Evolutionary conservation across 2,113 vertebrate species (phyloP).

Genomic region (Nematolebias whitei): DNA sequence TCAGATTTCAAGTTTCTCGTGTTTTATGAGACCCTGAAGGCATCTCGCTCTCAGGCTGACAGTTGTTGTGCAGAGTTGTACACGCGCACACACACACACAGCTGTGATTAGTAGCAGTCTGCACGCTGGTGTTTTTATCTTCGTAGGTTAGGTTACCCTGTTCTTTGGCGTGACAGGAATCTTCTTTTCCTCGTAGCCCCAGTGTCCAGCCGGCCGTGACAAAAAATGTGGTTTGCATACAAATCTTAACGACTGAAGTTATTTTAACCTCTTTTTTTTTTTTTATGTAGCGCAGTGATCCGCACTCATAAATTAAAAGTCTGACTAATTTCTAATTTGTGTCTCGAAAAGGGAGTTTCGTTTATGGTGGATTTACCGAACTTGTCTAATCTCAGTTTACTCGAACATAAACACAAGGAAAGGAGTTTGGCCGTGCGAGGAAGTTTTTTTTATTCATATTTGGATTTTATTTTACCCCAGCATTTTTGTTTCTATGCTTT

Average conservation of each 20-base stretch:
- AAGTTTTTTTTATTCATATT: background rate
- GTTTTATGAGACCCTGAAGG: slow-evolving; percentile 14
- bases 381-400: slow-evolving; percentile 16
- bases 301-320: slow-evolving; percentile 8
- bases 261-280: slow-evolving; percentile 9
- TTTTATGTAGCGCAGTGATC: background rate
- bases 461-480: background rate
- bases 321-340: background rate
- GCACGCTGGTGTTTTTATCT: slow-evolving; percentile 30
- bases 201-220: slow-evolving; percentile 10
- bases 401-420: background rate
- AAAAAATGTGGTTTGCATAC: no score
- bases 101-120: slow-evolving; percentile 48
- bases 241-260: no score
- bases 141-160: slow-evolving; percentile 67
- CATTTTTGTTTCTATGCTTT: slow-evolving; percentile 15
- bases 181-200: slow-evolving; percentile 37
- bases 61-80: slow-evolving; percentile 3
- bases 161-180: slow-evolving; percentile 45
- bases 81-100: background rate
- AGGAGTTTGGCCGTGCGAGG: background rate
- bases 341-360: slow-evolving; percentile 1
- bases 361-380: slow-evolving; percentile 24
- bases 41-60: slow-evolving; percentile 11
- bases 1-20: background rate